Evolutionary conservation across 2,113 vertebrate species (phyloP), one percentile per base, ranked within the genome.

Genomic region (Porphyrio hochstetteri): DNA sequence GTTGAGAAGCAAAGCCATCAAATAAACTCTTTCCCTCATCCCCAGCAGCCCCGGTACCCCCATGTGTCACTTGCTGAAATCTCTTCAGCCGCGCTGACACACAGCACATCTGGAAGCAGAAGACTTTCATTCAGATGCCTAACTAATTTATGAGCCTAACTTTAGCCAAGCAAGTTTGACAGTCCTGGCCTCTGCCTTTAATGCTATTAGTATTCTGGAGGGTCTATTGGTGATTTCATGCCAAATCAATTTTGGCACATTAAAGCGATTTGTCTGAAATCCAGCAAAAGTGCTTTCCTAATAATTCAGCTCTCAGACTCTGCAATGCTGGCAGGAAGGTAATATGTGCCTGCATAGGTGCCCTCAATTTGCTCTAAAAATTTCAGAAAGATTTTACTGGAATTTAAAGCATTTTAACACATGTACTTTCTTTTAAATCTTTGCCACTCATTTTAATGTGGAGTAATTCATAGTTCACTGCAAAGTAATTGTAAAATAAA

Each of bases 221-320:
- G 36, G 60, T 74, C 67, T 93, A 82, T 70, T 76, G 85, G 87
- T 12, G 81, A 84, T 93, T 95, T 92, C 88, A 81, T 76, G 95
- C 96, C 96, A 97, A 94, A 96, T 91, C 92, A 94, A 94, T 96
- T 96, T 95, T 94, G 95, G 92, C 93, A 92, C 68, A 84, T 92
- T 92, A 87, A 92, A 93, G 63, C 76, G 88, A 96, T 93, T 97
- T 97, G 96, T 94, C 90, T 91, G 91, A 96, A 96, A 88, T 83
- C 93, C 96, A 97, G 82, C 31, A 67, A 93, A 96, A 93, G 86
- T 88, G 29, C 93, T 94, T 91, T 94, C 74, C 87, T 93, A 95
- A 93, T 95, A 97, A 96, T 91, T 92, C 79, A 88, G 61, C 56
- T 92, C 83, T 93, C 81, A 89, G 76, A 48, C 77, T 89, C 78